phyloP scores from a whole-genome alignment of 2,888 invertebrate species.

The Blastobasis lacticolella region DNA sequence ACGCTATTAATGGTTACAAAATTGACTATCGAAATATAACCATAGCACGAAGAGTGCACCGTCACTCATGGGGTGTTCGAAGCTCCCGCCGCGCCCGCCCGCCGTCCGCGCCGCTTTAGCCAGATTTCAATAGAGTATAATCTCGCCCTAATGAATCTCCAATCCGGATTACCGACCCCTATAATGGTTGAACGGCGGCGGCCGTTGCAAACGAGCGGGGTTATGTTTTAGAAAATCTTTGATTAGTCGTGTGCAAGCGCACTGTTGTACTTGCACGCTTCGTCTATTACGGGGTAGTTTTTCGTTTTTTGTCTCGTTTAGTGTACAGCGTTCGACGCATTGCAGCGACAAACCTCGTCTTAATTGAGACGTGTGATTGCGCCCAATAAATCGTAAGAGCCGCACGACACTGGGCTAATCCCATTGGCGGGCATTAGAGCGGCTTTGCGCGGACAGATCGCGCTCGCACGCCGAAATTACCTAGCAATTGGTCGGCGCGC shows the following conservation, averaged over 20 bases:
- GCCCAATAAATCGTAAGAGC: constrained; percentile 65
- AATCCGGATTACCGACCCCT: constrained; percentile 69
- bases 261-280: neutral
- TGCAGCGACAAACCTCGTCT: constrained; percentile 15
- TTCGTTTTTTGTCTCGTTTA: neutral
- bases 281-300: neutral
- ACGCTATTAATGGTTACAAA: too few relatives aligned
- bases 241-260: constrained; percentile 44
- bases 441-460: constrained; percentile 71
- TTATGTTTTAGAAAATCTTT: constrained; percentile 59
- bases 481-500: constrained; percentile 70
- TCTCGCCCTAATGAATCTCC: constrained; percentile 74
- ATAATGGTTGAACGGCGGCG: constrained; percentile 53
- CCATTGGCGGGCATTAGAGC: constrained; percentile 68
- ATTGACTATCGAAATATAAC: too few relatives aligned
- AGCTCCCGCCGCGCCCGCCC: constrained; percentile 12
- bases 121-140: constrained; percentile 74
- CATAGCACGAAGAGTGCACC: too few relatives aligned
- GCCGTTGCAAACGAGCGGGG: constrained; percentile 53
- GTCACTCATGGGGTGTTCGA: neutral
- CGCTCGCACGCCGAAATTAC: constrained; percentile 68
- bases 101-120: constrained; percentile 51
- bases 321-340: neutral
- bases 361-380: constrained; percentile 50
- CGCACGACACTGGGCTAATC: constrained; percentile 67